These are phyloP conservation scores for Grammomys surdaster DNA, from an alignment of 2,113 vertebrate species.

Conservation along the genomic window DNA sequence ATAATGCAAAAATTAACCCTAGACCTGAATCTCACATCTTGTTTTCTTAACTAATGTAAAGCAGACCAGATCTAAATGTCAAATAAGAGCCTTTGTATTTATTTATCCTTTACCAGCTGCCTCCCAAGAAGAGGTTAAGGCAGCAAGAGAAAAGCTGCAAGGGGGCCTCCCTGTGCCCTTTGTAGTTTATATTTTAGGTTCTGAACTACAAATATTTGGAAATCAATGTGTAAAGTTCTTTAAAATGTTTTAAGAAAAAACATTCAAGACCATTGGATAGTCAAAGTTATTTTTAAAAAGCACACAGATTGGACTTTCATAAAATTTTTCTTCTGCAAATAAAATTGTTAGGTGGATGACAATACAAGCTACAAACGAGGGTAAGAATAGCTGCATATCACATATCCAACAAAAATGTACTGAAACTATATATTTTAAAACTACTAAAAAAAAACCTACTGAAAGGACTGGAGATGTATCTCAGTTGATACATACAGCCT, in stretches of 20 bases:
- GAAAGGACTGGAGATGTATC: not conserved
- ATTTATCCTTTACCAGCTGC: not conserved
- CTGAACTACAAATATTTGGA: conserved; percentile 40
- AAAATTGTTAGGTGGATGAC: not conserved
- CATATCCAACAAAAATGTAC: not conserved
- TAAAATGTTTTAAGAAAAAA: not conserved
- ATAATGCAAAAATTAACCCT: conserved; percentile 26
- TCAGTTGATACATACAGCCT: not conserved
- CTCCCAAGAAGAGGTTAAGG: not conserved
- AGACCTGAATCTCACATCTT: conserved; percentile 3
- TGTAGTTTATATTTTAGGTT: conserved; percentile 1
- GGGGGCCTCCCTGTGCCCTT: too few species aligned
- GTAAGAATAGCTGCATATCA: not conserved
- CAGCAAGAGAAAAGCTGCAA: not conserved
- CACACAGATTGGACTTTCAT: not conserved
- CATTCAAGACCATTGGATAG: not conserved
- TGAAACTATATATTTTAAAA: not conserved
- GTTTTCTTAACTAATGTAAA: conserved; percentile 36
- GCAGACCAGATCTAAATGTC: conserved; percentile 39
- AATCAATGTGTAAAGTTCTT: not conserved
- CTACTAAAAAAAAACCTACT: too few species aligned
- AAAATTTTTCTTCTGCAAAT: conserved; percentile 50
- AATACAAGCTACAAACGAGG: not conserved
- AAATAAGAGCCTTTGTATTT: not conserved
- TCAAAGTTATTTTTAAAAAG: not conserved